A percentile compares a stretch with the other conserved stretches of the same genome.
These are phyloP conservation scores for Cephus spinipes DNA, from an alignment of 2,888 invertebrate genomes.

Conservation along the genomic window DNA sequence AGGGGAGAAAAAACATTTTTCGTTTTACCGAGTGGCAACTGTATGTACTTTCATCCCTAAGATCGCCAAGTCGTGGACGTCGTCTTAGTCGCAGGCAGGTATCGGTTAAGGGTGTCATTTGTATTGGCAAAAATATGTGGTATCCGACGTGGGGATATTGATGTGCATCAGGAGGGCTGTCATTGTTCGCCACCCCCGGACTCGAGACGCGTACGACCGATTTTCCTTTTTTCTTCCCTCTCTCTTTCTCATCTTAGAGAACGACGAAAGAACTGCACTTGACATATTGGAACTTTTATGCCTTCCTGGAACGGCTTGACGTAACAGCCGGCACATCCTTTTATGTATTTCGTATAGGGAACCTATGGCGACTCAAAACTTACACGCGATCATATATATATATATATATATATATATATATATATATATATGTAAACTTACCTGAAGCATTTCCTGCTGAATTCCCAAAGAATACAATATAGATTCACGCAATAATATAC, in stretches of 20 bases:
- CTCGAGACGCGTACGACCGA: constrained; percentile 26
- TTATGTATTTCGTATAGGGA: constrained; percentile 35
- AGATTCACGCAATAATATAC: too few species aligned
- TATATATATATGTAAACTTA: too few species aligned
- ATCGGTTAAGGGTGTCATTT: constrained; percentile 49
- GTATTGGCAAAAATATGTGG: constrained; percentile 53
- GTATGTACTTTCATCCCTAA: too few species aligned
- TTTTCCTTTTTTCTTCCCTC: constrained; percentile 13
- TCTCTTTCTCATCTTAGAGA: constrained; percentile 23
- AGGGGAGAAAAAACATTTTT: too few species aligned
- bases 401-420: too few species aligned
- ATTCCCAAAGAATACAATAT: too few species aligned
- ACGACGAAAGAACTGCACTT: constrained; percentile 50
- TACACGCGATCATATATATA: too few species aligned
- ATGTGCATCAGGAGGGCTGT: constrained; percentile 48
- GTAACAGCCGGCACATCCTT: constrained; percentile 59
- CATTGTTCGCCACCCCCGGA: constrained; percentile 52
- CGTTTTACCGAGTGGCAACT: too few species aligned
- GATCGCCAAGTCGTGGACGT: too few species aligned
- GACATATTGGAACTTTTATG: constrained; percentile 61
- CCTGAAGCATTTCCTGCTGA: too few species aligned
- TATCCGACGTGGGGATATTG: constrained; percentile 50
- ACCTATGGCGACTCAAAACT: too few species aligned
- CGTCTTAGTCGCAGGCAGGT: constrained; percentile 31
- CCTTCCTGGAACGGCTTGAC: constrained; percentile 43